phyloP scores from a whole-genome alignment of 2,797 vertebrate genomes.

The Crocidura indochinensis region DNA sequence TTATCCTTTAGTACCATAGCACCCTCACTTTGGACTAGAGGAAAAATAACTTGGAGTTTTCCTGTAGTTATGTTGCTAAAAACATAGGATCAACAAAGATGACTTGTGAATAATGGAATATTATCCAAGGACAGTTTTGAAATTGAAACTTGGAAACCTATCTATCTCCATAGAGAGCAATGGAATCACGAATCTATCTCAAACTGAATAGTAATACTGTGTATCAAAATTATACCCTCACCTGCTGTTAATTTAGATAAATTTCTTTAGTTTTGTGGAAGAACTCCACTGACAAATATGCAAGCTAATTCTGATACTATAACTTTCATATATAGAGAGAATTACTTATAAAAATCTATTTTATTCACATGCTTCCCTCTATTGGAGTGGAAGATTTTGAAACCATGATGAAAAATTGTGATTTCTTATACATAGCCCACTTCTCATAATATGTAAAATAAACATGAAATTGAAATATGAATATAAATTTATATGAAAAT shows the following conservation, averaged over 20 bases:
- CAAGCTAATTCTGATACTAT: too few species aligned
- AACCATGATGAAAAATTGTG: slow-evolving; percentile 24
- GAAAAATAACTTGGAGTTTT: background rate
- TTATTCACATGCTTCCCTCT: background rate
- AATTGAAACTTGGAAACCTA: background rate
- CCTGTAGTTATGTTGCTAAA: slow-evolving; percentile 28
- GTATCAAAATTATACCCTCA: background rate
- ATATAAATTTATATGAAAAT: too few species aligned
- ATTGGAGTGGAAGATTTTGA: slow-evolving; percentile 9
- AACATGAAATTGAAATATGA: too few species aligned
- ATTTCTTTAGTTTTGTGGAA: background rate
- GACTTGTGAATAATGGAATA: background rate
- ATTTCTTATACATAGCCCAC: background rate
- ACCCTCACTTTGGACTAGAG: background rate
- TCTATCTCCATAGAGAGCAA: background rate
- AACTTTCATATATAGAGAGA: background rate
- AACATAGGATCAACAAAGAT: background rate
- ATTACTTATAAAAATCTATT: background rate
- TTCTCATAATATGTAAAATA: slow-evolving; percentile 2
- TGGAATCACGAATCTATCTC: background rate
- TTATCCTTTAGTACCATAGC: background rate
- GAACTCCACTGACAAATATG: background rate
- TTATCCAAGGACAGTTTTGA: accelerated
- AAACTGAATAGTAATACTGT: background rate
- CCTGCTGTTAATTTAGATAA: background rate